Base-by-base conservation (phyloP, 2,888 invertebrate species). In the Microdon myrmicae region DNA sequence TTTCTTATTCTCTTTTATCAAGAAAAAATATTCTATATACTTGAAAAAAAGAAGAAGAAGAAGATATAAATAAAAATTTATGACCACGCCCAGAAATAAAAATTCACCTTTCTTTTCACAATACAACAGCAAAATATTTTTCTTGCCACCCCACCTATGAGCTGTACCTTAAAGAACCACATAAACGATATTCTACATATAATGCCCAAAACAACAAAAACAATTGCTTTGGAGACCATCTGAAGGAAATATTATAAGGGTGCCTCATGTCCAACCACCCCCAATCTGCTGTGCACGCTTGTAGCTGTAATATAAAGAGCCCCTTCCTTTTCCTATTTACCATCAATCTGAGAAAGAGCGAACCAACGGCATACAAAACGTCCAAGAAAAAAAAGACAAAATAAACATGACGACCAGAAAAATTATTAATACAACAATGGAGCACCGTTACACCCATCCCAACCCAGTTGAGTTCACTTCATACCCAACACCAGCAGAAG, bases 11-110 rank as follows among this genome's bases (percentile, higher is more conserved):
- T 53, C 64, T 58, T 64, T 47, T 64, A 58, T 64, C 64, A 64
- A 53, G 47, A 28, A 58, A 47, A 58, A 43, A 51, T 20, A 25
- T 34, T n/a, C 28, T 41, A 41, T 26, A 34, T 47, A 47, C 54
- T 37, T 26, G 10, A 16, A 16, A 29, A 31, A 17, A 20, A 31
- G 29, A 29, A 14, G 29, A 10, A 34, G 25, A 32, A 44, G 29
- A 26, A 35, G 28, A 64, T 34, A 64, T 64, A 64, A 64, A 64
- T 64, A 64, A 58, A 64, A 64, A 64, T 58, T 64, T 64, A 64
- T 64, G 64, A 64, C 64, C 64, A 64, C 64, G 64, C 64, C 64
- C 64, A 64, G 64, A 58, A 64, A 64, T 58, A 64, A 64, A 64
- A 64, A 64, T 53, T 64, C 64, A 64, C 64, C 64, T 64, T 64